Conservation (phyloP, 2,888 invertebrate genomes). For the Ophraella communa region DNA sequence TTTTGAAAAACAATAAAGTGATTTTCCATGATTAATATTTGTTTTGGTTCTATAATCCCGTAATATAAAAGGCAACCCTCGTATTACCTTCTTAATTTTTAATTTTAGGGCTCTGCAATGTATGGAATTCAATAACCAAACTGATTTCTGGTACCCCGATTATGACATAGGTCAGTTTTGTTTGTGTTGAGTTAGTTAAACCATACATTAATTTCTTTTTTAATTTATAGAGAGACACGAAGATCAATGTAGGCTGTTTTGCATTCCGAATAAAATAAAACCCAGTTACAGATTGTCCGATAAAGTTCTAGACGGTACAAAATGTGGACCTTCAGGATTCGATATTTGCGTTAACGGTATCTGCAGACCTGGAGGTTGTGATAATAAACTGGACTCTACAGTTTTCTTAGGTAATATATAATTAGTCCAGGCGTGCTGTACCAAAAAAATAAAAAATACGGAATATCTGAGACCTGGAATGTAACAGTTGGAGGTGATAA, state of each 20-base stretch:
- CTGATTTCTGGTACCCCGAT: slow-evolving; percentile 83
- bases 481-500: too few relatives aligned
- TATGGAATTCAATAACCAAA: slow-evolving; percentile 72
- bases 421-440: too few relatives aligned
- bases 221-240: slow-evolving; percentile 39
- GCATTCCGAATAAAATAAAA: slow-evolving; percentile 70
- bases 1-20: too few relatives aligned
- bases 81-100: background rate
- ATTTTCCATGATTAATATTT: too few relatives aligned
- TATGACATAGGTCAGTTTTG: slow-evolving; percentile 73
- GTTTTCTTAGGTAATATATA: slow-evolving; percentile 70
- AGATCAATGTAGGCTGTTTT: slow-evolving; percentile 81
- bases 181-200: too few relatives aligned
- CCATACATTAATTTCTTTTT: too few relatives aligned
- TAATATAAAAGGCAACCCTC: too few relatives aligned
- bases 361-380: slow-evolving; percentile 84
- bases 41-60: too few relatives aligned
- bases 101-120: slow-evolving; percentile 76
- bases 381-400: slow-evolving; percentile 78
- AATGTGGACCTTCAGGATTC: slow-evolving; percentile 78
- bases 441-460: too few relatives aligned
- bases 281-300: slow-evolving; percentile 74
- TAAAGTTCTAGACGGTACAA: slow-evolving; percentile 82
- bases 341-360: slow-evolving; percentile 86
- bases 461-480: too few relatives aligned